Percentiles rank a stretch among this genome's conserved stretches.
Conservation (phyloP, 2,113 vertebrate genomes). For the Bagarius yarrelli region DNA sequence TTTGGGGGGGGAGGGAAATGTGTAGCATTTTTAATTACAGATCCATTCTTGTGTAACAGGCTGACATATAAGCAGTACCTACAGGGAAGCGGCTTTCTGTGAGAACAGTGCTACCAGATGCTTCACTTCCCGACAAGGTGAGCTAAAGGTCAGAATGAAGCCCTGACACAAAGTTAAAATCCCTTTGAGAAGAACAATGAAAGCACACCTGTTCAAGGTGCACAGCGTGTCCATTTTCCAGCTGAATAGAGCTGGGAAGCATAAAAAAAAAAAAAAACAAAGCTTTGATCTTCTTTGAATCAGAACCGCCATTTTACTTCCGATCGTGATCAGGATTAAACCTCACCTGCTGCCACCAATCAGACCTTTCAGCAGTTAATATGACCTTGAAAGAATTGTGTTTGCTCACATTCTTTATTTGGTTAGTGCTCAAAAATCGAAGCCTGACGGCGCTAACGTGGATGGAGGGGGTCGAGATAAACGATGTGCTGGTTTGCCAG, state of each 20-base stretch:
- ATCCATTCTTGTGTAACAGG: too few relatives aligned
- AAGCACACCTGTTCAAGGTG: neutral
- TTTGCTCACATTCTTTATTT: neutral
- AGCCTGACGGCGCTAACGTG: neutral
- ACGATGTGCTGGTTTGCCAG: neutral
- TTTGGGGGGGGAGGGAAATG: too few relatives aligned
- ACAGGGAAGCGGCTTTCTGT: constrained; percentile 37
- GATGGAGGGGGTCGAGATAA: neutral
- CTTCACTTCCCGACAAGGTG: neutral
- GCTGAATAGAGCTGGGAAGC: neutral
- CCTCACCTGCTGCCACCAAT: neutral
- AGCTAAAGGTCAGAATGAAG: constrained; percentile 9
- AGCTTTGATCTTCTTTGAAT: constrained; percentile 5
- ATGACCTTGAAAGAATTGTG: constrained; percentile 1
- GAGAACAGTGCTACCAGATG: constrained; percentile 14
- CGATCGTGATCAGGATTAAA: neutral
- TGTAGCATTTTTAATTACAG: too few relatives aligned
- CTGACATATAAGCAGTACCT: neutral
- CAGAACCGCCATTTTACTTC: neutral
- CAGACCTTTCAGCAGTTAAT: neutral
- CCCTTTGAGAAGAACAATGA: constrained; percentile 1
- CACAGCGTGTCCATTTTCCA: neutral
- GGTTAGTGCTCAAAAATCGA: neutral
- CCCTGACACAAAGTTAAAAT: neutral
- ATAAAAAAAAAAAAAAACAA: neutral